A percentile compares a stretch with the other conserved stretches of the same genome.
phyloP scores from a whole-genome alignment of 2,113 vertebrate species.

The Thamnophis sirtalis region DNA sequence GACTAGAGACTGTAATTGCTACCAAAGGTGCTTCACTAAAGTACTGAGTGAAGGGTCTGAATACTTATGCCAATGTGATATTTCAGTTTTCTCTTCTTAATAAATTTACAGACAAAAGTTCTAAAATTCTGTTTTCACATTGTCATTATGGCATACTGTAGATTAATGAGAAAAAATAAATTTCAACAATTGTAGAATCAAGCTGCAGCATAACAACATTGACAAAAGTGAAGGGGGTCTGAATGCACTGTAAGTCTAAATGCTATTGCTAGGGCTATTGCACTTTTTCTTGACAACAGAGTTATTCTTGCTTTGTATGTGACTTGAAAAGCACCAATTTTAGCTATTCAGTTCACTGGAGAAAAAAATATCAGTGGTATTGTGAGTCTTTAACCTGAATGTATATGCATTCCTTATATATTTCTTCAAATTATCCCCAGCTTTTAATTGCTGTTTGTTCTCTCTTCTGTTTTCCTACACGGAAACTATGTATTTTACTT shows the following conservation, averaged over 20 bases:
- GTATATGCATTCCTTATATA: not conserved
- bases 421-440: not conserved
- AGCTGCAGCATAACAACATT: too few species aligned
- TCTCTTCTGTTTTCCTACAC: not conserved
- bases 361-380: not conserved
- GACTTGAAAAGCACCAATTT: not conserved
- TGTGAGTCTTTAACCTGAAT: not conserved
- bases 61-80: too few species aligned
- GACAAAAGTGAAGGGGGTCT: too few species aligned
- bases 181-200: too few species aligned
- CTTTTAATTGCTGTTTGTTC: not conserved
- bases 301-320: not conserved
- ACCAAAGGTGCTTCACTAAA: too few species aligned
- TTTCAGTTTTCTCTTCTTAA: too few species aligned
- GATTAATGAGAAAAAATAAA: too few species aligned
- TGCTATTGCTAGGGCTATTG: not conserved
- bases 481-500: not conserved
- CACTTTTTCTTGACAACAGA: not conserved
- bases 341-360: not conserved
- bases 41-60: too few species aligned
- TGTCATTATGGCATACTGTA: too few species aligned
- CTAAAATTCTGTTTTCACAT: too few species aligned
- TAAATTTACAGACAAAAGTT: too few species aligned
- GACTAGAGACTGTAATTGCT: too few species aligned
- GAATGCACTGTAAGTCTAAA: not conserved